Base-by-base conservation (phyloP, 2,797 vertebrate species). In the Xerus rutilus region DNA sequence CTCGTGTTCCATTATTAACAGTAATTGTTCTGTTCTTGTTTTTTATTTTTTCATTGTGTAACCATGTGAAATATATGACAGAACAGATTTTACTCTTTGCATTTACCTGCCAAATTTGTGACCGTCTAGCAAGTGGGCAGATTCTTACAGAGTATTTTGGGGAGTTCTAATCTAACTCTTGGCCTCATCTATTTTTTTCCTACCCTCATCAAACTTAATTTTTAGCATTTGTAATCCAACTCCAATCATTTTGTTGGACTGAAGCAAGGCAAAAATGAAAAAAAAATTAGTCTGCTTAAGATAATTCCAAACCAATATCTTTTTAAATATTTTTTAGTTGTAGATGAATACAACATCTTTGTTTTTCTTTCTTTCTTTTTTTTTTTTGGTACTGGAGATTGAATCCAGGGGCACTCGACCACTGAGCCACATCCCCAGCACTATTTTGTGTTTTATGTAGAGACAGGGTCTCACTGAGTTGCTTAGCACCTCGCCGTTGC, bases 1-100 rank as follows among this genome's bases (percentile, higher is more conserved):
- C 70, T 81, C 17, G 20, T 74, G 45, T 96, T 93, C 78, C 78
- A 78, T 93, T 84, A 77, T 39, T 73, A 91, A 86, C 64, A 95
- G 86, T 94, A 95, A 89, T 91, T 70, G 52, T 87, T 87, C 76
- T 59, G 52, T 84, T 81, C 65, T 30, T n/a, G 13, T 72, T 78
- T 54, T 15, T 90, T 57, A 76, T 74, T 52, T 52, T 52, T 52
- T 85, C 32, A 65, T 76, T 43, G 3, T 59, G 72, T 78, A 73
- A 79, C 32, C 72, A 43, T 86, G 62, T 59, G 72, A 91, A 79
- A 88, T 69, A 92, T 30, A 54, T 74, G 43, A 73, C 79, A 62
- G n/a, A 59, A 62, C 43, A 73, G 3, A 7, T 52, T 82, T 95
- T 52, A 85, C n/a, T 91, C 39, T 62, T 86, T 88, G 67, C 35